phyloP scores from a whole-genome alignment of 2,888 invertebrate genomes.

The Sminthurides aquaticus region DNA sequence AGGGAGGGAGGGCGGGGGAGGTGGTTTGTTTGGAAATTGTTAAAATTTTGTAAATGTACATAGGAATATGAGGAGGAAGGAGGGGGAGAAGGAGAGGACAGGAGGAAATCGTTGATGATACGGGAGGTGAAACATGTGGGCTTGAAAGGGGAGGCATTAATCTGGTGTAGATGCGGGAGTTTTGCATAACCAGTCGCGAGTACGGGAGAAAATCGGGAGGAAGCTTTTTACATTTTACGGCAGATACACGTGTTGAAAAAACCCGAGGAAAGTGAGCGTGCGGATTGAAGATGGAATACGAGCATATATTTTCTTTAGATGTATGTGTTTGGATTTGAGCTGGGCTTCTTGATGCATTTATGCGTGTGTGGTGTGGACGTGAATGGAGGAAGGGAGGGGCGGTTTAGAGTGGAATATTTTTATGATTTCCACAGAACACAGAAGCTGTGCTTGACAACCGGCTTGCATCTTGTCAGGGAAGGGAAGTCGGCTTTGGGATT shows the following conservation, averaged over 20 bases:
- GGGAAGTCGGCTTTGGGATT: not conserved
- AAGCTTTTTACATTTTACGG: no score
- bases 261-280: not conserved
- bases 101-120: not conserved
- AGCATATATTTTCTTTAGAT: not conserved
- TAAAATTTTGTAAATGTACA: not conserved
- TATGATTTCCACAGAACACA: not conserved
- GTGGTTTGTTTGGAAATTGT: not conserved
- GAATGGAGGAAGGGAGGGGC: not conserved
- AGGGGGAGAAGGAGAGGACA: not conserved
- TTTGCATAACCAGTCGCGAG: not conserved
- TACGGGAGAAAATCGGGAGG: not conserved
- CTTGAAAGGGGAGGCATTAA: not conserved
- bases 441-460: not conserved
- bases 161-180: not conserved
- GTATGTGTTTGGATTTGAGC: not conserved
- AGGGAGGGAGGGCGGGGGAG: not conserved
- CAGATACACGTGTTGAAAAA: not conserved
- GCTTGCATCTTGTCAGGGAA: not conserved
- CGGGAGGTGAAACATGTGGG: not conserved
- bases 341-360: not conserved
- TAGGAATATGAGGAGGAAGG: not conserved
- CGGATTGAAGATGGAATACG: not conserved
- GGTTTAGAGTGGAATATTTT: not conserved
- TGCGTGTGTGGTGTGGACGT: not conserved